Conservation (phyloP, 2,797 vertebrate species). For the Heteromormyrus szaboi region DNA sequence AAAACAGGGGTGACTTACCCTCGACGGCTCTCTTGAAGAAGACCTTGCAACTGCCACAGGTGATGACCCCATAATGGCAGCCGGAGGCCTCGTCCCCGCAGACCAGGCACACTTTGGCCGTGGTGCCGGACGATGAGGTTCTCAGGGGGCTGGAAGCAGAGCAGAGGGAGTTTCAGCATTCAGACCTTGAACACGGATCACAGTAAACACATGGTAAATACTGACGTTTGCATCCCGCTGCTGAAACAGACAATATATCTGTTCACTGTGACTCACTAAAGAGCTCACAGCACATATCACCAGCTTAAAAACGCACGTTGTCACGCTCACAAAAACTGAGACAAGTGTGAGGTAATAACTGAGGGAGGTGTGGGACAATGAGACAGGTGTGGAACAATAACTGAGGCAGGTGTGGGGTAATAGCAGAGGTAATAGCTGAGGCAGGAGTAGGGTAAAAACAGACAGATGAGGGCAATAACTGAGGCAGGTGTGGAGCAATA, state of each 20-base stretch:
- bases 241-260: neutral
- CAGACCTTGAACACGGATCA: neutral
- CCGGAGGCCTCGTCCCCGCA: conserved; percentile 98
- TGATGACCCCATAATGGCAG: conserved; percentile 97
- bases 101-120: conserved; percentile 96
- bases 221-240: neutral
- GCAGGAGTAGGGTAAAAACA: neutral
- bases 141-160: conserved; percentile 74
- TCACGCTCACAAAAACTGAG: neutral
- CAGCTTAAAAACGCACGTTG: neutral
- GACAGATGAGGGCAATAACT: too few relatives aligned
- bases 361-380: too few relatives aligned
- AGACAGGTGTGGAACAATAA: too few relatives aligned
- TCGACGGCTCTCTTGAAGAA: conserved; percentile 99
- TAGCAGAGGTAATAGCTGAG: neutral
- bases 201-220: neutral
- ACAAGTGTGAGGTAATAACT: too few relatives aligned
- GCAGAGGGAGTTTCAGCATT: neutral
- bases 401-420: too few relatives aligned
- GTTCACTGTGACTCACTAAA: neutral
- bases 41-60: conserved; percentile 98
- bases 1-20: conserved; percentile 63
- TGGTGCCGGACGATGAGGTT: conserved; percentile 75
- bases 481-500: too few relatives aligned
- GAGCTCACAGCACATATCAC: neutral